These are phyloP conservation scores for Penaeus monodon DNA, from an alignment of 2,888 invertebrate genomes.

Conservation along the genomic window DNA sequence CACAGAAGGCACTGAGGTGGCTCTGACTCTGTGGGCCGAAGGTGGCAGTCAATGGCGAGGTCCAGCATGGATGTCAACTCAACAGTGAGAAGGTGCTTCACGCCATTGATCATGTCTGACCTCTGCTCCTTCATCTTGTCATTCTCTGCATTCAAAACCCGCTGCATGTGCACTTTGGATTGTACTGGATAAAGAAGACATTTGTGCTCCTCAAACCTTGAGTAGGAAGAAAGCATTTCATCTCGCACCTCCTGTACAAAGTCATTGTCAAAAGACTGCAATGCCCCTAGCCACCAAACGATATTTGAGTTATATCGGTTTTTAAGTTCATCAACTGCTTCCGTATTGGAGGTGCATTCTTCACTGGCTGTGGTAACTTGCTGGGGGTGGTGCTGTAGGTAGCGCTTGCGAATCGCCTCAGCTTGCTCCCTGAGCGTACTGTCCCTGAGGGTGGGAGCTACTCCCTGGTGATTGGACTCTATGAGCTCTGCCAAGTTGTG, in stretches of 20 bases:
- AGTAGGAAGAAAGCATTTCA: constrained; percentile 57
- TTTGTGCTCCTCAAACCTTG: constrained; percentile 63
- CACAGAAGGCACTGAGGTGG: constrained; percentile 69
- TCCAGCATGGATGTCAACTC: constrained; percentile 70
- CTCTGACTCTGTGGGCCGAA: constrained; percentile 69
- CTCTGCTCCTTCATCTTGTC: constrained; percentile 69
- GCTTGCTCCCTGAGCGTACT: constrained; percentile 72
- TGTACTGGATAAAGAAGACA: constrained; percentile 62
- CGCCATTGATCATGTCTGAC: constrained; percentile 67
- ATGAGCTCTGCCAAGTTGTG: constrained; percentile 76
- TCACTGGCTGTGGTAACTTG: constrained; percentile 28
- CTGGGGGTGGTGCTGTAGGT: constrained; percentile 59
- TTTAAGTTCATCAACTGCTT: constrained; percentile 40
- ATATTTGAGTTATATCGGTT: constrained; percentile 2
- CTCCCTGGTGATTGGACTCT: constrained; percentile 69
- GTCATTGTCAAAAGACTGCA: constrained; percentile 61
- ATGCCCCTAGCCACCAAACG: constrained; percentile 63
- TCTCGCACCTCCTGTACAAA: constrained; percentile 63
- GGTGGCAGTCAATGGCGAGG: constrained; percentile 75
- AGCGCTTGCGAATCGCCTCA: constrained; percentile 67
- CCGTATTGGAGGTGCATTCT: constrained; percentile 39
- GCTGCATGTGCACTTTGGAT: constrained; percentile 67
- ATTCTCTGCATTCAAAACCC: constrained; percentile 69
- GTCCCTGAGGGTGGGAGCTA: constrained; percentile 74
- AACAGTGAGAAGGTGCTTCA: constrained; percentile 68